A percentile compares a stretch with the other conserved stretches of the same genome.
Conservation (phyloP, 2,113 vertebrate genomes). For the Ceratotherium simum region DNA sequence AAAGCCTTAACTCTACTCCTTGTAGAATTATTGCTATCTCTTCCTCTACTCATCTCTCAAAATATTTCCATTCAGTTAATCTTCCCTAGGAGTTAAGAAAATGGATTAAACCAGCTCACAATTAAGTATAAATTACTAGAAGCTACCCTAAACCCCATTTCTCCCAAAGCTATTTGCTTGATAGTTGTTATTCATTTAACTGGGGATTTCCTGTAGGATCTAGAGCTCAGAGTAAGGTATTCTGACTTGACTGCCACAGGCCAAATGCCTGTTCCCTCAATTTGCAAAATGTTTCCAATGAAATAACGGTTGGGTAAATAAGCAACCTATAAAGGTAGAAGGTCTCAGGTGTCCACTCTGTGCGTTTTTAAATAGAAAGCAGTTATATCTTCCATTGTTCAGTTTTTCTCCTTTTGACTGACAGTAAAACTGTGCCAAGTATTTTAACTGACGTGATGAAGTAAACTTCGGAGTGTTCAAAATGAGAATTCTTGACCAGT, state of each 20-base stretch:
- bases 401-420: not conserved
- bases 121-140: slow-evolving; percentile 21
- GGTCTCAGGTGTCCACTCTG: not conserved
- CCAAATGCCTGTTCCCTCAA: not conserved
- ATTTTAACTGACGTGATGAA: slow-evolving; percentile 41
- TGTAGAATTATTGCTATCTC: not conserved
- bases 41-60: not conserved
- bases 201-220: not conserved
- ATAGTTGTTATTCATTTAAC: not conserved
- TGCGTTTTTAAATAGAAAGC: not conserved
- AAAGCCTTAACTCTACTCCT: not conserved
- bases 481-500: not conserved
- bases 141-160: not conserved
- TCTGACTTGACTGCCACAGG: not conserved
- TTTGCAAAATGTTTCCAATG: not conserved
- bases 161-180: not conserved
- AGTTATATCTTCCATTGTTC: not conserved
- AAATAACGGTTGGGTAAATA: not conserved
- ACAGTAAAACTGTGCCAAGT: not conserved
- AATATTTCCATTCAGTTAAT: not conserved
- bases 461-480: not conserved
- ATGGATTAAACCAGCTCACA: not conserved
- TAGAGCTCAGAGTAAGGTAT: not conserved
- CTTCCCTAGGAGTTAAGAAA: not conserved
- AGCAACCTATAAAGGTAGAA: not conserved